Conservation (phyloP, 2,888 invertebrate species). For the Agrilus mali region DNA sequence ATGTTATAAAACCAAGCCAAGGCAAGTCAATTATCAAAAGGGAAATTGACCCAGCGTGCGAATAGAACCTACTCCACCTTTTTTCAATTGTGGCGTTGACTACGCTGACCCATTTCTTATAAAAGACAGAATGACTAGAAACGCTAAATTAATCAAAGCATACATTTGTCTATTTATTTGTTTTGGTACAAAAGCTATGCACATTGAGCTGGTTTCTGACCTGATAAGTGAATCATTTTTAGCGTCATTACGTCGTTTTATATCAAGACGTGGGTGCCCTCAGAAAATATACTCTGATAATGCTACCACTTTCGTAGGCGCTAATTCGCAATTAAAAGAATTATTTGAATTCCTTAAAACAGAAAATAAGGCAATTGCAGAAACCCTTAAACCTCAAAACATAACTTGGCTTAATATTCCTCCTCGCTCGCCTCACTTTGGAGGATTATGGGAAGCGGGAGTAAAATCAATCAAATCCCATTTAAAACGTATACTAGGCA, state of each 20-base stretch:
- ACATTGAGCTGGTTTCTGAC: conserved; percentile 13
- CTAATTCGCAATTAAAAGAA: conserved; percentile 4
- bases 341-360: conserved; percentile 3
- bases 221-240: conserved; percentile 12
- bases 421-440: conserved; percentile 10
- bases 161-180: conserved; percentile 15
- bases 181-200: conserved; percentile 12
- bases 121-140: conserved; percentile 8
- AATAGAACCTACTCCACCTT: conserved; percentile 4
- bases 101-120: conserved; percentile 14
- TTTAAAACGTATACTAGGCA: conserved; percentile 15
- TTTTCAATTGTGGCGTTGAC: conserved; percentile 11
- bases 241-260: conserved; percentile 9
- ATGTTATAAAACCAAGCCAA: conserved; percentile 9
- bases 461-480: conserved; percentile 19
- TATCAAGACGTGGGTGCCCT: conserved; percentile 9
- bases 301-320: conserved; percentile 10
- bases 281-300: conserved; percentile 9
- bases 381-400: not conserved
- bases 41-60: not conserved
- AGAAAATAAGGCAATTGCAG: not conserved
- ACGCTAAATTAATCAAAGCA: conserved; percentile 7
- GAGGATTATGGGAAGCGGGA: conserved; percentile 20
- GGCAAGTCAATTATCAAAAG: conserved; percentile 11
- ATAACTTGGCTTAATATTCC: conserved; percentile 19